Percentiles rank a stretch among this genome's conserved stretches.
Evolutionary conservation across 2,797 vertebrate species (phyloP).

Genomic region (Distichodus sexfasciatus): DNA sequence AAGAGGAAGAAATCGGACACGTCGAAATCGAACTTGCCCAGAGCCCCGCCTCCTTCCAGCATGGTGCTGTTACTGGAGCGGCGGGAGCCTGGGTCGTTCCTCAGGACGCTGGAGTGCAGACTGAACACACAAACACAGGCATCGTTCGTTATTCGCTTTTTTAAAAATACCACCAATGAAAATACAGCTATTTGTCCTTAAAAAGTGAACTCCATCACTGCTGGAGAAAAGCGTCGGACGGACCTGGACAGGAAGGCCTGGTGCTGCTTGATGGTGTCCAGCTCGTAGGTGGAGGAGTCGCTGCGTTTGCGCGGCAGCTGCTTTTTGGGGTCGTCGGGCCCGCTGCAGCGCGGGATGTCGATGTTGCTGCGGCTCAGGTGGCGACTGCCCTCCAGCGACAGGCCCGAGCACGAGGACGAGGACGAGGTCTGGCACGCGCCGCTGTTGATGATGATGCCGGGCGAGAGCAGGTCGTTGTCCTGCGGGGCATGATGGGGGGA

Average conservation of each 20-base stretch:
- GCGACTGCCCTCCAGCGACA: conserved; percentile 83
- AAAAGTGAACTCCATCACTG: no score
- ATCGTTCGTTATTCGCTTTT: not conserved
- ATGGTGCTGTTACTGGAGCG: conserved; percentile 88
- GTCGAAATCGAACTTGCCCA: conserved; percentile 91
- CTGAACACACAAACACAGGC: conserved; percentile 59
- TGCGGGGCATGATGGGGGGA: conserved; percentile 48
- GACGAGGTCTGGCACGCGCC: conserved; percentile 70
- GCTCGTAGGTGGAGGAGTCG: conserved; percentile 94
- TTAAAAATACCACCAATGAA: not conserved
- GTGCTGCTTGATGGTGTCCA: conserved; percentile 96
- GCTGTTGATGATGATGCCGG: conserved; percentile 84
- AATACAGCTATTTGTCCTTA: not conserved
- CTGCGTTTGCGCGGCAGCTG: conserved; percentile 91
- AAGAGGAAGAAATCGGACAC: conserved; percentile 97
- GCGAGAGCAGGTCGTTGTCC: conserved; percentile 92
- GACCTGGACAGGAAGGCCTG: conserved; percentile 97
- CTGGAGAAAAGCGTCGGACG: no score
- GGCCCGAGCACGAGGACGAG: conserved; percentile 47
- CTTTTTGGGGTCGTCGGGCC: conserved; percentile 80
- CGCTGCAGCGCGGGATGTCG: conserved; percentile 88
- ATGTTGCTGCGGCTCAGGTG: conserved; percentile 96
- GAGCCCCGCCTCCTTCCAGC: conserved; percentile 81
- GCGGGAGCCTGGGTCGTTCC: conserved; percentile 80
- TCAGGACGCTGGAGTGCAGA: conserved; percentile 88